Conservation (phyloP, 1,140 invertebrate species). For the Galendromus occidentalis region DNA sequence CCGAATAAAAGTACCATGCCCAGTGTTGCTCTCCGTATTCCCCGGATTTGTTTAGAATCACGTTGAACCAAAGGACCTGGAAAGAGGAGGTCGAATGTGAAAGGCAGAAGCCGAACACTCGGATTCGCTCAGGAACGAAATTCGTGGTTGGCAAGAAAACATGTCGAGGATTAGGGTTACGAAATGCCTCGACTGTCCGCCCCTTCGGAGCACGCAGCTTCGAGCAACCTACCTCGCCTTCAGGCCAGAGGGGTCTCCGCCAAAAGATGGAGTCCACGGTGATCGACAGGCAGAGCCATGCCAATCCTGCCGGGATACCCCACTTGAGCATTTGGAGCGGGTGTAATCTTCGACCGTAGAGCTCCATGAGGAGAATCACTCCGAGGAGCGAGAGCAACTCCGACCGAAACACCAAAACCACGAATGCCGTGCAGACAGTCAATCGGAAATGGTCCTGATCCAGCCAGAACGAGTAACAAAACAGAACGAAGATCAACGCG, state of each 20-base stretch:
- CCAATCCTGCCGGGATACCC: slow-evolving; percentile 41
- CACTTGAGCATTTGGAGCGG: slow-evolving; percentile 19
- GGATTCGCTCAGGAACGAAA: background rate
- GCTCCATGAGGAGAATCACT: slow-evolving; percentile 56
- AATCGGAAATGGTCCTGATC: slow-evolving; percentile 10
- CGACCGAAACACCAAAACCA: slow-evolving; percentile 17
- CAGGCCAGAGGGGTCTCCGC: slow-evolving; percentile 75
- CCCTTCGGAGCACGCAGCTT: too few species aligned
- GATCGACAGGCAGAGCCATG: slow-evolving; percentile 47
- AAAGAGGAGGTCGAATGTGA: background rate
- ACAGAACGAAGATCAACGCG: slow-evolving; percentile 67
- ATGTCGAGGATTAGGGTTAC: too few species aligned
- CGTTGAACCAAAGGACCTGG: slow-evolving; percentile 79
- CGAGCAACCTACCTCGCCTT: slow-evolving; percentile 44
- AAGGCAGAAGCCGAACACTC: background rate
- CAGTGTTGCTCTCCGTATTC: slow-evolving; percentile 91
- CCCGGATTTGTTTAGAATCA: slow-evolving; percentile 77
- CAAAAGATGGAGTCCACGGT: slow-evolving; percentile 81
- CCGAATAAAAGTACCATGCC: slow-evolving; percentile 96
- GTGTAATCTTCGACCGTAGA: slow-evolving; percentile 36
- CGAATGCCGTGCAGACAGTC: slow-evolving; percentile 15
- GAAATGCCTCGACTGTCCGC: too few species aligned
- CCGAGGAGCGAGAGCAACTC: slow-evolving; percentile 43
- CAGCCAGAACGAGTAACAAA: slow-evolving; percentile 22
- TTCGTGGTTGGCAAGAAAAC: too few species aligned